A percentile compares a stretch with the other conserved stretches of the same genome.
Evolutionary conservation across 2,797 vertebrate genomes (phyloP).

Genomic region (Melanotaenia maccullochi): DNA sequence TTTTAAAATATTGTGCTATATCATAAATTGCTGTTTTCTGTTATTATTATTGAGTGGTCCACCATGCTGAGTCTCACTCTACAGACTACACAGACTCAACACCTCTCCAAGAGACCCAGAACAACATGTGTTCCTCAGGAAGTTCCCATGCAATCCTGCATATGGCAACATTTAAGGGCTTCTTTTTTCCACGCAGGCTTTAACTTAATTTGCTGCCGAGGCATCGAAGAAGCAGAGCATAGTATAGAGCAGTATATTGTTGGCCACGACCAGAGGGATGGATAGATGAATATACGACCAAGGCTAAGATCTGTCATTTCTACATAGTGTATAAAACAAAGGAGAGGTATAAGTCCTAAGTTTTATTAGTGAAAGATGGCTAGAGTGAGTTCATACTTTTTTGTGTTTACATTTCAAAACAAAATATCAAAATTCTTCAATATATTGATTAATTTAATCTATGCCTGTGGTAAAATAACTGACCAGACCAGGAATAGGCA

Average conservation of each 20-base stretch:
- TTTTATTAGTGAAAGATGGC: constrained; percentile 39
- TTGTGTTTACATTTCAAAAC: constrained; percentile 35
- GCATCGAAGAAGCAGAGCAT: constrained; percentile 81
- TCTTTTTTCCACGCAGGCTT: constrained; percentile 85
- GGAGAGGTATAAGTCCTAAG: constrained; percentile 27
- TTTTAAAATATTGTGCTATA: constrained; percentile 60
- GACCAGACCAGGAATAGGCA: background rate
- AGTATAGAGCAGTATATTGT: constrained; percentile 79
- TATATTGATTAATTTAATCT: constrained; percentile 1
- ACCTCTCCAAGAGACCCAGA: constrained; percentile 83
- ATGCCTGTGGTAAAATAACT: background rate
- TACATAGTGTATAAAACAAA: constrained; percentile 50
- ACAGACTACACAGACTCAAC: constrained; percentile 80
- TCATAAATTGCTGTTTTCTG: constrained; percentile 58
- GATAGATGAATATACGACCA: constrained; percentile 58
- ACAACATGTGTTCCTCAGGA: constrained; percentile 86
- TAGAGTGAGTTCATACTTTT: constrained; percentile 24
- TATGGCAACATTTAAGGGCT: constrained; percentile 89
- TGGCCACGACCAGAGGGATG: constrained; percentile 69
- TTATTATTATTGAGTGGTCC: constrained; percentile 63
- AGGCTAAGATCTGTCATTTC: constrained; percentile 61
- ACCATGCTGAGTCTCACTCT: constrained; percentile 60
- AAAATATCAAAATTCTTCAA: constrained; percentile 10
- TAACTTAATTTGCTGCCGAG: constrained; percentile 86
- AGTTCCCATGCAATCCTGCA: constrained; percentile 89